phyloP scores from a whole-genome alignment of 2,797 vertebrate species.

The Anabacerthia variegaticeps region DNA sequence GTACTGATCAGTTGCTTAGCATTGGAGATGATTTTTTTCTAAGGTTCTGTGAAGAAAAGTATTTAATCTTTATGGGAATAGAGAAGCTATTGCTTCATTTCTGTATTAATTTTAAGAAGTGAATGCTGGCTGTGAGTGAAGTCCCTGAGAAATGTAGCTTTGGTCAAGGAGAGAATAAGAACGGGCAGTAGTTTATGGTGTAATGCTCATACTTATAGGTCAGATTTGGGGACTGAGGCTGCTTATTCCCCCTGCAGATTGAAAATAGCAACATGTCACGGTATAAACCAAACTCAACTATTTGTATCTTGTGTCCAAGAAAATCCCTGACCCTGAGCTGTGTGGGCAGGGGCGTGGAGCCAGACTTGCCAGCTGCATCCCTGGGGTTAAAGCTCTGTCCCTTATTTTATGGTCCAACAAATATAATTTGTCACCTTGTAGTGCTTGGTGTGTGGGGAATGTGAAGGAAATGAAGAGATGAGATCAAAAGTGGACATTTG shows the following conservation, averaged over 20 bases:
- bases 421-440: background rate
- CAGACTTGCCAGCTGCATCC: too few relatives aligned
- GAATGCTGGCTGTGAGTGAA: background rate
- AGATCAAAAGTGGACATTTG: background rate
- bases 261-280: background rate
- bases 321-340: background rate
- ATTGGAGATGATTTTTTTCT: background rate
- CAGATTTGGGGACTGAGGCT: background rate
- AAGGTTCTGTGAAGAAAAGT: background rate
- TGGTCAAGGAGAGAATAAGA: background rate
- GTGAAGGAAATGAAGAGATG: background rate
- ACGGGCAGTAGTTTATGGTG: background rate
- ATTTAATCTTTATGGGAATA: background rate
- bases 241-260: background rate
- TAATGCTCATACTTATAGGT: background rate
- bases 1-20: background rate
- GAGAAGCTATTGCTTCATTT: background rate
- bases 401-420: background rate
- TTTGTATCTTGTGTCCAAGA: background rate
- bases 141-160: background rate
- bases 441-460: background rate
- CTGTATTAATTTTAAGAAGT: background rate
- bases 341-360: background rate
- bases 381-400: background rate
- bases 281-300: accelerated